A percentile compares a stretch with the other conserved stretches of the same genome.
Evolutionary conservation across 2,888 invertebrate species (phyloP).

Genomic region (Lagria hirta): DNA sequence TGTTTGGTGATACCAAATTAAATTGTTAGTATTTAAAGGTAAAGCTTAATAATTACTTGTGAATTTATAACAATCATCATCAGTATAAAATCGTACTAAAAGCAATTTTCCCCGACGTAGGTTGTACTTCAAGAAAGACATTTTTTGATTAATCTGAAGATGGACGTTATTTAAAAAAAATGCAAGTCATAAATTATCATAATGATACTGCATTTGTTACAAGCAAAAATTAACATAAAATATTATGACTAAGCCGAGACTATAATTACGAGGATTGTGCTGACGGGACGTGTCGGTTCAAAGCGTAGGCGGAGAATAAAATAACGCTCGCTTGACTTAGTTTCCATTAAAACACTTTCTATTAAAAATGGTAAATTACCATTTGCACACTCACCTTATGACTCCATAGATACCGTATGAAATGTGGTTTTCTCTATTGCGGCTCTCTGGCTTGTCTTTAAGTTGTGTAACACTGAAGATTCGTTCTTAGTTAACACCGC

Average conservation of each 20-base stretch:
- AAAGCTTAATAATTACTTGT: too few relatives aligned
- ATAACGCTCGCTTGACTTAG: constrained; percentile 23
- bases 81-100: too few relatives aligned
- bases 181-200: constrained; percentile 48
- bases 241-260: constrained; percentile 47
- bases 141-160: too few relatives aligned
- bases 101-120: too few relatives aligned
- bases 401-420: background rate
- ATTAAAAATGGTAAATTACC: constrained; percentile 34
- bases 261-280: constrained; percentile 42
- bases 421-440: constrained; percentile 11
- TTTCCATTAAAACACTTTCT: constrained; percentile 38
- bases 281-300: constrained; percentile 24
- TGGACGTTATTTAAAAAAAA: too few relatives aligned
- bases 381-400: constrained; percentile 16
- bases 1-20: too few relatives aligned
- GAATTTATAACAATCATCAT: too few relatives aligned
- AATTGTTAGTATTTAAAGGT: too few relatives aligned
- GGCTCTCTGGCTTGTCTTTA: too few relatives aligned
- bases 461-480: too few relatives aligned
- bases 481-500: constrained; percentile 1
- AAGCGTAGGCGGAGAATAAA: constrained; percentile 19
- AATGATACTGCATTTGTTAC: constrained; percentile 49
- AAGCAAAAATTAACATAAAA: constrained; percentile 49
- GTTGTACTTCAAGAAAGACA: too few relatives aligned